These are phyloP conservation scores for Poeciliopsis turrubarensis DNA, from an alignment of 2,113 vertebrate species.

Conservation along the genomic window DNA sequence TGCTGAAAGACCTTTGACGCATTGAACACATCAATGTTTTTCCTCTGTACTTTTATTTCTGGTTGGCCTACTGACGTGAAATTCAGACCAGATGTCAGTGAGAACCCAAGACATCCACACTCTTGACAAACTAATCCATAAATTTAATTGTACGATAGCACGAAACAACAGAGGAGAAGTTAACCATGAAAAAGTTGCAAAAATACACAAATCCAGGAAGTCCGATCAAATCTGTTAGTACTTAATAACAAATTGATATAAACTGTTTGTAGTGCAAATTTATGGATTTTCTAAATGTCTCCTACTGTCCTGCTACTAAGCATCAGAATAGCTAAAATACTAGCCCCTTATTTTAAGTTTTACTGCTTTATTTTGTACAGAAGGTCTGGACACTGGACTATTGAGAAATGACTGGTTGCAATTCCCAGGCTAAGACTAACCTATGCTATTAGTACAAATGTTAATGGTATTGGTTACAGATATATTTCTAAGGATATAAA, in stretches of 20 bases:
- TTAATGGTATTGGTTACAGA: background rate
- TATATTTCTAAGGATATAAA: no score
- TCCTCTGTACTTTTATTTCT: background rate
- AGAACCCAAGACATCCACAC: background rate
- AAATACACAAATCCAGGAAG: no score
- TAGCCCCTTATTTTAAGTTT: no score
- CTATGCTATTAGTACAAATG: background rate
- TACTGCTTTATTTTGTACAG: no score
- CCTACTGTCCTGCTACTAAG: no score
- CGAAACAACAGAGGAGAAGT: no score
- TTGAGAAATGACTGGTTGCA: no score
- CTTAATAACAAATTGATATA: background rate
- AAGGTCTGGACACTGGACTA: no score
- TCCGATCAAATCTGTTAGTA: background rate
- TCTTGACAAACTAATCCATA: background rate
- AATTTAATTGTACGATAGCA: no score
- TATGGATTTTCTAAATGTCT: background rate
- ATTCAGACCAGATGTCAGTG: background rate
- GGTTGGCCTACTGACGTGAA: background rate
- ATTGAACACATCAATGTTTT: background rate
- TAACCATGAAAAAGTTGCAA: no score
- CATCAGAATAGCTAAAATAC: background rate
- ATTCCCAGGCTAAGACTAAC: no score
- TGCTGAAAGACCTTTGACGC: background rate
- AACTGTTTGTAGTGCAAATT: background rate